Evolutionary conservation across 2,888 invertebrate genomes (phyloP).

Genomic region (Drosophila pseudotalamancana): DNA sequence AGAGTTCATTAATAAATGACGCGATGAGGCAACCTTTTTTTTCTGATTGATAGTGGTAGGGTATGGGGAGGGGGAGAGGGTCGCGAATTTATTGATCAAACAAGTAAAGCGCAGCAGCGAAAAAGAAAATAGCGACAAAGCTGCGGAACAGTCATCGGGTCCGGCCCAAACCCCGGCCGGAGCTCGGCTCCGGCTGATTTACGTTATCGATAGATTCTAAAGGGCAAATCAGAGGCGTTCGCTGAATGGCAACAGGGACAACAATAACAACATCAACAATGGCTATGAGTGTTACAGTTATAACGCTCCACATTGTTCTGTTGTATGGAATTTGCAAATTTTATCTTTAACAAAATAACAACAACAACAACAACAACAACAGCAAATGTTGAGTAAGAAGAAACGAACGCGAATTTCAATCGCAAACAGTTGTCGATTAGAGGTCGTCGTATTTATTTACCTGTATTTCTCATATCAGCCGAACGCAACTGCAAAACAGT

Average conservation of each 20-base stretch:
- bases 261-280: not conserved
- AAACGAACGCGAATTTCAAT: conserved; percentile 57
- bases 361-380: conserved; percentile 12
- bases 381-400: conserved; percentile 6
- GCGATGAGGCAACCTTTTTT: conserved; percentile 44
- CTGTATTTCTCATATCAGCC: conserved; percentile 52
- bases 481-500: conserved; percentile 20
- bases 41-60: too few species aligned
- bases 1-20: conserved; percentile 71
- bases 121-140: conserved; percentile 2
- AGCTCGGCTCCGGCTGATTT: not conserved
- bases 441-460: conserved; percentile 61
- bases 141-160: conserved; percentile 5
- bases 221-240: conserved; percentile 19
- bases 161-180: not conserved
- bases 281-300: not conserved
- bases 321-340: conserved; percentile 37
- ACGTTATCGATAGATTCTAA: conserved; percentile 21
- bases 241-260: too few species aligned
- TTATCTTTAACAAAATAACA: conserved; percentile 29
- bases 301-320: not conserved
- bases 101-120: conserved; percentile 65
- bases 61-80: conserved; percentile 19
- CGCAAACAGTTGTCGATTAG: conserved; percentile 69
- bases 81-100: conserved; percentile 71